Evolutionary conservation across 1,140 invertebrate genomes (phyloP).

Genomic region (Drosophila ohnishii): DNA sequence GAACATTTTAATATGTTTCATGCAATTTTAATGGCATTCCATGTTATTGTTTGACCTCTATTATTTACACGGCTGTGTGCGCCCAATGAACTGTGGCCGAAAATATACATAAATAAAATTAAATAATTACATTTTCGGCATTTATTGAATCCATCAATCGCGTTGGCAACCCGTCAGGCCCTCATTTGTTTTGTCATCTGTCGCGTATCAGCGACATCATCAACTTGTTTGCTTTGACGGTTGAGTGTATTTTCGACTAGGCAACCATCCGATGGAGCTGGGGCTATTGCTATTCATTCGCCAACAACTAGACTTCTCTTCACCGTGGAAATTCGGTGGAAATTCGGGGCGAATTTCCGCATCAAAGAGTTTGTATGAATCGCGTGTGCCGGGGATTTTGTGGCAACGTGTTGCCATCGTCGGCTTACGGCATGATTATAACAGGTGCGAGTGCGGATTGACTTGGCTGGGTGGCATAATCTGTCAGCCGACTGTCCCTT

Average conservation of each 20-base stretch:
- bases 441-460: constrained; percentile 55
- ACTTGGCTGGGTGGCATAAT: constrained; percentile 39
- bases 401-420: constrained; percentile 41
- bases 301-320: not conserved
- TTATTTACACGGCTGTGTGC: not conserved
- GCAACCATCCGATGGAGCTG: constrained; percentile 6
- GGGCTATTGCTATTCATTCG: constrained; percentile 8
- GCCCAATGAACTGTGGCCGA: not conserved
- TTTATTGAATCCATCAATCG: constrained; percentile 24
- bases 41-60: constrained; percentile 4
- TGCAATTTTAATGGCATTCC: constrained; percentile 12
- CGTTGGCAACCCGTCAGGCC: constrained; percentile 15
- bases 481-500: constrained; percentile 53
- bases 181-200: constrained; percentile 38
- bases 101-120: constrained; percentile 6
- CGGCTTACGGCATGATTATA: constrained; percentile 50
- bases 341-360: constrained; percentile 36
- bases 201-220: constrained; percentile 17
- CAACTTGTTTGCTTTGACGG: constrained; percentile 33
- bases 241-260: constrained; percentile 20
- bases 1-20: constrained; percentile 22
- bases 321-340: constrained; percentile 26
- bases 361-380: constrained; percentile 33
- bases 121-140: constrained; percentile 1
- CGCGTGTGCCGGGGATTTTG: constrained; percentile 30